Evolutionary conservation across 2,113 vertebrate genomes (phyloP).

Genomic region (Phainopepla nitens): DNA sequence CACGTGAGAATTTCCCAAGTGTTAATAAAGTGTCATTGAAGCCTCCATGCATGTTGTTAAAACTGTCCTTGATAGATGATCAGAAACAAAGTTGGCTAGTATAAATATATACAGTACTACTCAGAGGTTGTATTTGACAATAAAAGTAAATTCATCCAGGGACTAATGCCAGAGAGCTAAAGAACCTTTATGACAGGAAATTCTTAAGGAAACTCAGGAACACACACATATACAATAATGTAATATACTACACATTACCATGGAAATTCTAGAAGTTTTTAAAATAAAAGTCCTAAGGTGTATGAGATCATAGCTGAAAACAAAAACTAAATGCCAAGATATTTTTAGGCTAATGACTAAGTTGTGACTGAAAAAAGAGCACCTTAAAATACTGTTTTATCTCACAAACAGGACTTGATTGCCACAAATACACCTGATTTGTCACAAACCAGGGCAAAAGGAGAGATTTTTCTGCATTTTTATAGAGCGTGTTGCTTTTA

Average conservation of each 20-base stretch:
- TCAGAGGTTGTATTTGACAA: background rate
- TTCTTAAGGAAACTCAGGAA: background rate
- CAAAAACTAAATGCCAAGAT: background rate
- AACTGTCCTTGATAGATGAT: background rate
- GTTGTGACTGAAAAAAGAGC: background rate
- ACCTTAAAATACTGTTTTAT: background rate
- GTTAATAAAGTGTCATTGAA: background rate
- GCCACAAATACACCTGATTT: background rate
- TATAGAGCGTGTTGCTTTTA: background rate
- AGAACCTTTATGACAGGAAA: constrained; percentile 5
- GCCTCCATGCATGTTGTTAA: background rate
- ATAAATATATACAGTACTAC: background rate
- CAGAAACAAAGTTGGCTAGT: background rate
- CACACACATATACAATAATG: background rate
- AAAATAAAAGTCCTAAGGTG: background rate
- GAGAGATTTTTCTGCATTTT: background rate
- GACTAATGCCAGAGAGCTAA: background rate
- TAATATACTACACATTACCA: background rate
- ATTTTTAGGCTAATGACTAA: background rate
- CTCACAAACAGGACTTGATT: background rate
- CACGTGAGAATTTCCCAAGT: background rate
- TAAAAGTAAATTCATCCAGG: background rate
- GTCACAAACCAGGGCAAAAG: background rate
- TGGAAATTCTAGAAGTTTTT: background rate
- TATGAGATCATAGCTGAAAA: constrained; percentile 5